phyloP scores from a whole-genome alignment of 2,797 vertebrate genomes.

The Ambastaia sidthimunki region DNA sequence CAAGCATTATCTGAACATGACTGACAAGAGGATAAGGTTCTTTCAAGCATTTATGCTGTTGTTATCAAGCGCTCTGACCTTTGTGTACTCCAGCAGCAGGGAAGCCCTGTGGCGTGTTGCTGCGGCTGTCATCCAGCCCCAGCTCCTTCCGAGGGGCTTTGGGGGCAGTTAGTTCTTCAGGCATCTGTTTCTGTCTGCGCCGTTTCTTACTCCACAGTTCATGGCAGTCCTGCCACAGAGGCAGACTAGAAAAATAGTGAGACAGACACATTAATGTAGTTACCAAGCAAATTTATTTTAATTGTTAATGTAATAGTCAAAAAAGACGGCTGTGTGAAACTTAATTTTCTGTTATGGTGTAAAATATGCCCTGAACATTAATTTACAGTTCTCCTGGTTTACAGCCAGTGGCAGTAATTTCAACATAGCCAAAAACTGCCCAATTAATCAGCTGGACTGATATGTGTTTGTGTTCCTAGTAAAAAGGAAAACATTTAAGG shows the following conservation, averaged over 20 bases:
- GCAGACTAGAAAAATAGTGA: slow-evolving; percentile 82
- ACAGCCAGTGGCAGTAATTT: too few species aligned
- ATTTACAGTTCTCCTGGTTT: background rate
- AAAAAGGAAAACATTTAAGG: too few species aligned
- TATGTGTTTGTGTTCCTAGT: background rate
- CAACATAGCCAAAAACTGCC: too few species aligned
- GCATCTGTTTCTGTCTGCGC: slow-evolving; percentile 95
- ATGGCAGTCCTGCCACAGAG: slow-evolving; percentile 98
- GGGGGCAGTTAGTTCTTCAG: slow-evolving; percentile 85
- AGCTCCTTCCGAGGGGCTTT: slow-evolving; percentile 95
- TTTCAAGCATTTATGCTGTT: background rate
- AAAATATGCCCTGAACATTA: too few species aligned
- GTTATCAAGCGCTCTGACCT: slow-evolving; percentile 83
- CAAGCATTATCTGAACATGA: background rate
- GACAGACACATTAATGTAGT: background rate
- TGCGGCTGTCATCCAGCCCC: slow-evolving; percentile 94
- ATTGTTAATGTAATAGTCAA: too few species aligned
- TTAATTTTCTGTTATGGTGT: too few species aligned
- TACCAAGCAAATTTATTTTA: too few species aligned
- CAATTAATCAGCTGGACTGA: too few species aligned
- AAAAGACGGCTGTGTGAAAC: too few species aligned
- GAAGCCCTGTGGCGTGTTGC: slow-evolving; percentile 93
- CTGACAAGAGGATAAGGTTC: background rate
- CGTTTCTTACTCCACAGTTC: slow-evolving; percentile 99
- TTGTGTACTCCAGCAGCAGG: slow-evolving; percentile 83